phyloP scores from a whole-genome alignment of 2,113 vertebrate genomes.

The Aegithalos caudatus region DNA sequence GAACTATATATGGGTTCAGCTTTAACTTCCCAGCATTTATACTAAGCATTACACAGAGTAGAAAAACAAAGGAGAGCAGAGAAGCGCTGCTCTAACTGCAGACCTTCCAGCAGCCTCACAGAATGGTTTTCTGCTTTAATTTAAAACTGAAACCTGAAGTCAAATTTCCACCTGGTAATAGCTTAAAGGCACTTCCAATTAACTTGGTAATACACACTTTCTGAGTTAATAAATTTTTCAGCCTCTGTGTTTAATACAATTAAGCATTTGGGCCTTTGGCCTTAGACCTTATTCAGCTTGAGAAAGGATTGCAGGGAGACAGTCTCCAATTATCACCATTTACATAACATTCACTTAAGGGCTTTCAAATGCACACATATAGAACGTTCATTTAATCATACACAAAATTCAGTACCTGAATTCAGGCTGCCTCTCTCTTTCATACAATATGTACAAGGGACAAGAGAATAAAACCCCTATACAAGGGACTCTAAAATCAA shows the following conservation, averaged over 20 bases:
- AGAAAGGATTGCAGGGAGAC: constrained; percentile 16
- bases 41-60: not conserved
- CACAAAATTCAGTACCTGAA: not conserved
- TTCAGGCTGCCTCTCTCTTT: not conserved
- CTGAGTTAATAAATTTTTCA: constrained; percentile 62
- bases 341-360: constrained; percentile 47
- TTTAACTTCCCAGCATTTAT: not conserved
- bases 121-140: constrained; percentile 40
- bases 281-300: constrained; percentile 54
- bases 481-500: not conserved
- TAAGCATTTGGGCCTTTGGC: constrained; percentile 62
- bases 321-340: constrained; percentile 48
- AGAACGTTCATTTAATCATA: not conserved
- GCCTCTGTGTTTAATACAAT: constrained; percentile 59
- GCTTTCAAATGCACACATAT: constrained; percentile 6
- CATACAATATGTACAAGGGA: accelerated
- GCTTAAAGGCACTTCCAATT: constrained; percentile 63
- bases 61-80: not conserved
- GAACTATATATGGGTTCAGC: not conserved
- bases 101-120: not conserved
- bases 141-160: constrained; percentile 62
- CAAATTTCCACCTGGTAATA: constrained; percentile 64
- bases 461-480: not conserved
- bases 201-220: constrained; percentile 56
- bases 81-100: not conserved